Base-by-base conservation (phyloP, 53 echinoderm and acorn worm genomes). In the Holothuria leucospilota region DNA sequence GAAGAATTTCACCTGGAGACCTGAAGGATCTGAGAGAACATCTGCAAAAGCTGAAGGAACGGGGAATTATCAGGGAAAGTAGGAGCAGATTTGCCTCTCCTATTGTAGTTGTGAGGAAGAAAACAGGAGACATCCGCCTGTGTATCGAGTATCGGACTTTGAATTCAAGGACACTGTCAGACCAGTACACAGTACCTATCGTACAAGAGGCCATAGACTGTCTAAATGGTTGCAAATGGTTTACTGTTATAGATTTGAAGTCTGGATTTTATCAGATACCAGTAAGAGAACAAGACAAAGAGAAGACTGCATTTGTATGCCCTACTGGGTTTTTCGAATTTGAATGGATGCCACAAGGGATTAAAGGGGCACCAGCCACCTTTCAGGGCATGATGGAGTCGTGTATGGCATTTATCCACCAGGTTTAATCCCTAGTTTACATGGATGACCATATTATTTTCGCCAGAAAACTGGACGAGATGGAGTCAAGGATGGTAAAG, bases 181-280 rank as follows among this genome's bases (percentile, higher is more conserved):
- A 92, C 82, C 88, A 89, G 25, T 92, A 92, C 49, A 85, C 86
- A 8, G 86, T 92, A 6, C 88, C 88, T 20, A 68, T 83, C 15
- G 82, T 88, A 18, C 82, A 88, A 63, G 88, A 88, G 40, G 88
- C 82, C 49, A 61, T 82, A 39, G 67, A n/a, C n/a, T n/a, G n/a
- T n/a, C n/a, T n/a, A n/a, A n/a, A n/a, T n/a, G n/a, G n/a, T n/a
- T n/a, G n/a, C 67, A n/a, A 14, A 4, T 87, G 88, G 83, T 88
- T 88, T 27, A 82, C 88, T 6, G 92, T 92, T 1, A 85, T 92
- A 4, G 88, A 92, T 59, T 49, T 91, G 20, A 91, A 91, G 34
- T 91, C 91, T 53, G 91, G 91, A 1, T 91, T 83, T 51, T 91
- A 91, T 62, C 91, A 91, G 23, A 91, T 87, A 6, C 88, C 87